Percentiles rank a stretch among this genome's conserved stretches.
Evolutionary conservation across 2,113 vertebrate genomes (phyloP).

Genomic region (Arothron firmamentum): DNA sequence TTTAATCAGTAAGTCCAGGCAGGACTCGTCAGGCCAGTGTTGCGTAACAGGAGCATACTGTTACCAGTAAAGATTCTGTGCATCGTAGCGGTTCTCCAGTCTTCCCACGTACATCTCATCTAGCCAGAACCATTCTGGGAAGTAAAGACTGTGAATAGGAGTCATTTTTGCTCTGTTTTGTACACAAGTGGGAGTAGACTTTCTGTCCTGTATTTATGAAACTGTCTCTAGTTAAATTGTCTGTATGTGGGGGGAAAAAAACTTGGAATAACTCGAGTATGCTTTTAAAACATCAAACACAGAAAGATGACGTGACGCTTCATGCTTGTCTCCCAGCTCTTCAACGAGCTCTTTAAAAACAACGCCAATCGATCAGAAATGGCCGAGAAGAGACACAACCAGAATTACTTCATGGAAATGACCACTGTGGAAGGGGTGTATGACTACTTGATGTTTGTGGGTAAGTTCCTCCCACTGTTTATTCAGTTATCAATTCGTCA

Average conservation of each 20-base stretch:
- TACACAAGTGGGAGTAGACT: not conserved
- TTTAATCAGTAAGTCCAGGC: not conserved
- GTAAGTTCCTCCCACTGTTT: slow-evolving; percentile 67
- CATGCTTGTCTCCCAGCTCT: slow-evolving; percentile 77
- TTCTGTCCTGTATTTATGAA: not conserved
- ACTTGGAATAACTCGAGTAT: too few species aligned
- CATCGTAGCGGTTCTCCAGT: not conserved
- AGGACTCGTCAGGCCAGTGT: not conserved
- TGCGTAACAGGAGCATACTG: not conserved
- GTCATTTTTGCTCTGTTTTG: too few species aligned
- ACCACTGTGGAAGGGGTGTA: slow-evolving; percentile 91
- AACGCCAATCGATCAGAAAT: slow-evolving; percentile 92
- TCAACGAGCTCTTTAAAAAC: slow-evolving; percentile 93
- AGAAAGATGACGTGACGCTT: not conserved
- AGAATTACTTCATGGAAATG: slow-evolving; percentile 96
- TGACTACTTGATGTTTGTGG: slow-evolving; percentile 93
- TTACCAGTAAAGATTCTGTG: not conserved
- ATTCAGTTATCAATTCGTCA: not conserved
- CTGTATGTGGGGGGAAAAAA: too few species aligned
- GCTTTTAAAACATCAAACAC: too few species aligned
- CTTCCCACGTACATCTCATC: not conserved
- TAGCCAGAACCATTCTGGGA: not conserved
- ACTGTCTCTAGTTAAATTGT: too few species aligned
- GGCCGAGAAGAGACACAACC: slow-evolving; percentile 87
- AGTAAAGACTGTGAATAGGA: not conserved